Evolutionary conservation across 2,113 vertebrate species (phyloP).

Genomic region (Eudyptes chrysolophus): DNA sequence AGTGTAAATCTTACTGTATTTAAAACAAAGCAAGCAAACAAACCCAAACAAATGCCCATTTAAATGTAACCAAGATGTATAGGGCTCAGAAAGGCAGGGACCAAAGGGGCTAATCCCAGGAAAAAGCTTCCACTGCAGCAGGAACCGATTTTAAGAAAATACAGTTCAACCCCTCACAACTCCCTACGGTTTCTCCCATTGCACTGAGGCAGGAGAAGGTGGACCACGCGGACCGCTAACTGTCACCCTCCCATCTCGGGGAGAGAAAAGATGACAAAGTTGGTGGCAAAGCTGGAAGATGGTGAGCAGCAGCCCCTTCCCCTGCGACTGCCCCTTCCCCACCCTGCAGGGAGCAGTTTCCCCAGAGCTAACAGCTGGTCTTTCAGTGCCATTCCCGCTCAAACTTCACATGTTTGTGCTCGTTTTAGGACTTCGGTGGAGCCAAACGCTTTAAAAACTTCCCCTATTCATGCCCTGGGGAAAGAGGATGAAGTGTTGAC

Average conservation of each 20-base stretch:
- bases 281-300: not conserved
- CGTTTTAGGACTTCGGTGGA: not conserved
- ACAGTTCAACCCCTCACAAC: not conserved
- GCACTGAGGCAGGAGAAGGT: not conserved
- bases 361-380: not conserved
- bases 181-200: rapidly evolving
- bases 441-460: not conserved
- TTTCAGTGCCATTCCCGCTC: not conserved
- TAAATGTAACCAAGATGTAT: not conserved
- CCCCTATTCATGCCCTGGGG: not conserved
- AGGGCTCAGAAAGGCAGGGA: not conserved
- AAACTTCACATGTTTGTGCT: not conserved
- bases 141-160: not conserved
- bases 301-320: not conserved
- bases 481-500: not conserved
- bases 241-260: not conserved
- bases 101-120: not conserved
- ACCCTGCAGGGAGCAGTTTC: not conserved
- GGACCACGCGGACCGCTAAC: not conserved
- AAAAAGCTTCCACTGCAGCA: not conserved
- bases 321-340: not conserved
- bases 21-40: not conserved
- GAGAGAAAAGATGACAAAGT: not conserved
- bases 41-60: not conserved
- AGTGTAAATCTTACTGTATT: not conserved